Evolutionary conservation across 2,888 invertebrate species (phyloP), one percentile per base, ranked within the genome.

Genomic region (Ectemnius continuus): DNA sequence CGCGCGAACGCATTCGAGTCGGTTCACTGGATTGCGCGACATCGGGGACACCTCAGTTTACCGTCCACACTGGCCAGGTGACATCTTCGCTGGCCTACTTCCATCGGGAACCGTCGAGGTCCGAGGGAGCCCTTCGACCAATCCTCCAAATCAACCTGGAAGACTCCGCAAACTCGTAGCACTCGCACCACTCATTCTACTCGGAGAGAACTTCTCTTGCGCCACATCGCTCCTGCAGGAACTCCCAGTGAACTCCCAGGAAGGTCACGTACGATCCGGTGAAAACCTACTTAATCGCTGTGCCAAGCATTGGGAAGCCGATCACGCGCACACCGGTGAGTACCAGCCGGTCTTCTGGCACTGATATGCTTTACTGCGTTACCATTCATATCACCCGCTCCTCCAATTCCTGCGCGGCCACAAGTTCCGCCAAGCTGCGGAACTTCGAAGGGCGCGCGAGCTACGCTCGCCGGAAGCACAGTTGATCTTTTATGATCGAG

Each of bases 1-100:
- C 82, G 80, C 76, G 75, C 77, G 77, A 80, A 81, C 81, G 81
- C 81, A 76, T 76, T 81, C 83, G 79, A 75, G 75, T 75, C 74
- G 68, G 72, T 68, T 75, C 78, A 73, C 63, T 71, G 71, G 74
- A 60, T 73, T 69, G 74, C 48, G 66, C 59, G 72, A 52, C 62
- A 72, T 69, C 66, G 71, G 57, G 62, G 56, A n/a, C 28, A 57
- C 62, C 18, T 69, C 57, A 46, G 63, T 68, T 52, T 62, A 47
- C 28, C 23, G 56, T 58, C 20, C 61, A 46, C 57, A 62, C 62
- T 68, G 52, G 67, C 59, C 57, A 61, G 58, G 59, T 76, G 61
- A 61, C 60, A 48, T 45, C 28, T 14, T 26, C 26, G 59, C 8
- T 26, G 16, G 23, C 48, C 14, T 18, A 14, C 14, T 28, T 52